Evolutionary conservation across 2,797 vertebrate species (phyloP).

Genomic region (Oreochromis mossambicus): DNA sequence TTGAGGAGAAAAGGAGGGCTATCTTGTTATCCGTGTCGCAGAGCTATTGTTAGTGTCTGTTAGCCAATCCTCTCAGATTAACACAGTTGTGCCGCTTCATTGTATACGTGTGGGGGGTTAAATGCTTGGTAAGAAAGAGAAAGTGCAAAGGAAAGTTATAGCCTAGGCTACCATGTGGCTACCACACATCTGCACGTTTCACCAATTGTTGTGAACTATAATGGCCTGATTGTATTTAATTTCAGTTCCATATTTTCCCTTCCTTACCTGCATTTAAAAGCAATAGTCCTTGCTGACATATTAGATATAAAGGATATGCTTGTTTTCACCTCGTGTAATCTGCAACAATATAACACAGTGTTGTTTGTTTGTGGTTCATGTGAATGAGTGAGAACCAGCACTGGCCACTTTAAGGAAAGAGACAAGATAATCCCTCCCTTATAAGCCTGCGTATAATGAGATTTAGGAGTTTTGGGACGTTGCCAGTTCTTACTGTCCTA

Average conservation of each 20-base stretch:
- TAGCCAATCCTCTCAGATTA: constrained; percentile 36
- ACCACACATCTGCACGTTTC: neutral
- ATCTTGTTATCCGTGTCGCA: constrained; percentile 21
- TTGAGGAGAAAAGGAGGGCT: neutral
- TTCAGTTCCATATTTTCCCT: neutral
- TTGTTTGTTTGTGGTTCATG: constrained; percentile 7
- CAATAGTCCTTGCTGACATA: neutral
- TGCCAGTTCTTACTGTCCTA: constrained; percentile 54
- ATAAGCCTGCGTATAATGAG: constrained; percentile 64
- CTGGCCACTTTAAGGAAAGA: constrained; percentile 43
- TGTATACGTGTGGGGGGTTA: neutral
- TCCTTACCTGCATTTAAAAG: neutral
- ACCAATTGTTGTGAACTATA: neutral
- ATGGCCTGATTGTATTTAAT: neutral
- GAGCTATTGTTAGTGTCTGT: constrained; percentile 16
- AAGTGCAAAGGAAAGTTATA: neutral
- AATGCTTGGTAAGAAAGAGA: neutral
- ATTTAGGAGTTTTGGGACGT: constrained; percentile 50
- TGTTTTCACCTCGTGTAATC: neutral
- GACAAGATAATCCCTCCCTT: constrained; percentile 57
- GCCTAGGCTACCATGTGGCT: neutral
- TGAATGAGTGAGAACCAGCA: constrained; percentile 43
- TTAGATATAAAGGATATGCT: neutral
- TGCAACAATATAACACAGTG: neutral
- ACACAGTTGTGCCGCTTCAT: neutral